phyloP scores from a whole-genome alignment of 2,888 invertebrate species.

The Cecidostiba fungosa region DNA sequence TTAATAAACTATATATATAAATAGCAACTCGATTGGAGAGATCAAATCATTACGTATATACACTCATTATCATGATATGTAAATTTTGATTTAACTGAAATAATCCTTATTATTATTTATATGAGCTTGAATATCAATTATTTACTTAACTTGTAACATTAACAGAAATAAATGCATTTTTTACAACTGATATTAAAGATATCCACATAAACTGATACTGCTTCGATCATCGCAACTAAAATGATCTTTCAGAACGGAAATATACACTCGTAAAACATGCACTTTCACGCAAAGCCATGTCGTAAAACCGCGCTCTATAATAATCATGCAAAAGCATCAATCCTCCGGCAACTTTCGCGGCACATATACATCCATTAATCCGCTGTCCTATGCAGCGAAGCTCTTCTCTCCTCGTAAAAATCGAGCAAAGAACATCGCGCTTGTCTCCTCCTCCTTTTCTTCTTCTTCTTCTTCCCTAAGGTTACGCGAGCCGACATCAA shows the following conservation, averaged over 20 bases:
- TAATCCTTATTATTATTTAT: neutral
- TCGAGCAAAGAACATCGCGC: conserved; percentile 34
- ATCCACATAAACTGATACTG: neutral
- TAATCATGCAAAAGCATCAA: neutral
- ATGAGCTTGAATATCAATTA: too few species aligned
- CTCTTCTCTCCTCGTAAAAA: conserved; percentile 48
- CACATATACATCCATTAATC: neutral
- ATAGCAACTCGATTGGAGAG: neutral
- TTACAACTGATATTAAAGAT: too few species aligned
- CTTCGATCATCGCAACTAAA: neutral
- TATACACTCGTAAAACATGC: conserved; percentile 4
- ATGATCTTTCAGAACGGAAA: neutral
- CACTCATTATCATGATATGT: neutral
- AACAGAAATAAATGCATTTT: neutral
- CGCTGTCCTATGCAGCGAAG: neutral
- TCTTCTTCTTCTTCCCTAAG: conserved; percentile 26
- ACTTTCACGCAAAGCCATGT: neutral
- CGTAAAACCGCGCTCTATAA: neutral
- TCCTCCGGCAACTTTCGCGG: neutral
- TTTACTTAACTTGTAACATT: too few species aligned
- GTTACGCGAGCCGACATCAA: conserved; percentile 59
- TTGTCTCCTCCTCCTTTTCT: neutral
- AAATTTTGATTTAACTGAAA: neutral
- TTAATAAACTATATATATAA: neutral
- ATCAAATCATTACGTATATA: conserved; percentile 19